Base-by-base conservation (phyloP, 2,888 invertebrate species). In the Leptinotarsa peninsularis region DNA sequence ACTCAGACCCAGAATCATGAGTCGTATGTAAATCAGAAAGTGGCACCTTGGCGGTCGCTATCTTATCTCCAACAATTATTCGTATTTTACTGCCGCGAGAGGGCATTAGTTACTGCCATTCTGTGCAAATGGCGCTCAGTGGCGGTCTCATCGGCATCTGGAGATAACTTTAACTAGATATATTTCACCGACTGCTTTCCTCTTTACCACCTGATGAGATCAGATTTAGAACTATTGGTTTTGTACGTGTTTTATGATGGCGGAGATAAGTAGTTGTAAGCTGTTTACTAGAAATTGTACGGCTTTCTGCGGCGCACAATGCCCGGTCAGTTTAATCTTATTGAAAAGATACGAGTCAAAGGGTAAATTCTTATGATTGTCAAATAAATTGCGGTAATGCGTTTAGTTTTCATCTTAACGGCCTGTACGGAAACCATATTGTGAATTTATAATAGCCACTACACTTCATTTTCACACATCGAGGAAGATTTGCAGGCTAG, bases 51-150 rank as follows among this genome's bases (percentile, higher is more conserved):
- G 67, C 77, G 50, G 78, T 83, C 83, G 83, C 85, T 86, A 87
- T 87, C 87, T 87, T 87, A 87, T 87, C 87, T 85, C 74, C 83
- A 86, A 87, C 87, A 87, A 87, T 87, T 87, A 87, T 87, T 87
- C 84, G 84, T 85, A 84, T 84, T 87, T 87, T 87, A 87, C 85
- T 84, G 83, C 84, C 81, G 80, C 75, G 78, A 82, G 82, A 78
- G 81, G 81, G 82, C 85, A 85, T 87, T 85, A 85, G 84, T 86
- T 86, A 85, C 80, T 84, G 84, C 86, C 85, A 85, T 86, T 86
- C 85, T 84, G 85, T 85, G 86, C 85, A 85, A 86, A 86, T 86
- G 86, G 85, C 81, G 84, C 82, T 82, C 83, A 79, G 79, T 81
- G 81, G 82, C 82, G 81, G 82, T 81, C 83, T 83, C 84, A 83